A percentile compares a stretch with the other conserved stretches of the same genome.
phyloP scores from a whole-genome alignment of 2,113 vertebrate genomes.

The Tachysurus vachellii region DNA sequence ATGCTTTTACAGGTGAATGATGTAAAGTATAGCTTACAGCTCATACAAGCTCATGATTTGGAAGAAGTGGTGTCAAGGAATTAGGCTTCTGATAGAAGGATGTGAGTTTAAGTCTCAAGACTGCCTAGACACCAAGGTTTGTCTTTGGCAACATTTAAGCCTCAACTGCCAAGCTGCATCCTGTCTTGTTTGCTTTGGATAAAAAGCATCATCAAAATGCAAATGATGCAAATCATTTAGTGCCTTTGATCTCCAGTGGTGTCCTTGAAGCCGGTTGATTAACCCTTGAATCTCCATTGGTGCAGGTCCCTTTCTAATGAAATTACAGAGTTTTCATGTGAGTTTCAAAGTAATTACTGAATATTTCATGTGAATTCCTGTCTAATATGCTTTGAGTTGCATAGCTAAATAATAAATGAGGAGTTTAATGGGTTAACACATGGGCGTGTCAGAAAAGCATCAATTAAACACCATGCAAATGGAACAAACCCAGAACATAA shows the following conservation, averaged over 20 bases:
- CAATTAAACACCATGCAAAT: neutral
- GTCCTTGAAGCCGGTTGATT: neutral
- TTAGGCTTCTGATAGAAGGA: neutral
- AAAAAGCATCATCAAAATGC: neutral
- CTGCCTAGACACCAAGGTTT: neutral
- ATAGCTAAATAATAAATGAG: slow-evolving; percentile 1
- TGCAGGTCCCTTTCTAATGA: neutral
- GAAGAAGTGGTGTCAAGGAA: neutral
- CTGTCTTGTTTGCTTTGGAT: neutral
- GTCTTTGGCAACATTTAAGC: neutral
- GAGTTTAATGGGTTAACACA: neutral
- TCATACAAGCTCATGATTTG: neutral
- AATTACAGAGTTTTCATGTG: neutral
- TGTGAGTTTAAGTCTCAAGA: neutral
- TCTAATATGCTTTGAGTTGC: neutral
- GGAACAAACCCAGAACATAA: neutral
- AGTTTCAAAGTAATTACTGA: neutral
- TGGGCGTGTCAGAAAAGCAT: neutral
- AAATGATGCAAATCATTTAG: neutral
- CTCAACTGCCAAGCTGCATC: neutral
- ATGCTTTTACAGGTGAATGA: slow-evolving; percentile 87
- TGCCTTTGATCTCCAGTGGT: neutral
- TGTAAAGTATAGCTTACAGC: neutral
- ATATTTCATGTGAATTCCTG: neutral
- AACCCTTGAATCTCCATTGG: neutral